A percentile compares a stretch with the other conserved stretches of the same genome.
phyloP scores from a whole-genome alignment of 2,797 vertebrate species.

The Coregonus sp. region DNA sequence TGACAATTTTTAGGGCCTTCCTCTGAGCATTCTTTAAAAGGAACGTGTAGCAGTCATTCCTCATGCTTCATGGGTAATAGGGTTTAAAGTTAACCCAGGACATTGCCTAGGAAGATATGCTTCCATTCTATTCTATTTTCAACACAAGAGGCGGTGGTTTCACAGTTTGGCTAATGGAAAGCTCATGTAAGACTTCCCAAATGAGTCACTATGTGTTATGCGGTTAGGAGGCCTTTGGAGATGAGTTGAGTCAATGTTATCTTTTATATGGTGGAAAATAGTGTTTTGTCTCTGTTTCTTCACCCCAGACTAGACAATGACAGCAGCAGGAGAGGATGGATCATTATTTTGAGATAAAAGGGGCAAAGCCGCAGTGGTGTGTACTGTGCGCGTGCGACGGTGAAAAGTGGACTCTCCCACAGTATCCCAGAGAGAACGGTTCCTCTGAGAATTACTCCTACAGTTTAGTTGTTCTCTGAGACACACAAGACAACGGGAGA shows the following conservation, averaged over 20 bases:
- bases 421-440: neutral
- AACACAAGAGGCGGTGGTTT: neutral
- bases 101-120: neutral
- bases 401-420: neutral
- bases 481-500: neutral
- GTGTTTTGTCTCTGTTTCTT: conserved; percentile 5
- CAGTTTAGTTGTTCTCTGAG: neutral
- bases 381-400: neutral
- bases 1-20: too few relatives aligned
- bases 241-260: conserved; percentile 8
- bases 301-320: neutral
- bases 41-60: conserved; percentile 18
- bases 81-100: neutral
- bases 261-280: conserved; percentile 14
- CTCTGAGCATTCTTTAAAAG: conserved; percentile 4
- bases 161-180: neutral
- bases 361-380: neutral
- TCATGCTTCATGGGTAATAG: conserved; percentile 11
- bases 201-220: neutral
- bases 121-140: conserved; percentile 12
- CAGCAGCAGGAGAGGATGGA: neutral
- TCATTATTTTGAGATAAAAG: conserved; percentile 24
- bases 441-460: neutral
- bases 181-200: neutral
- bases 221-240: neutral